A percentile compares a stretch with the other conserved stretches of the same genome.
These are phyloP conservation scores for Theodoxus fluviatilis DNA, from an alignment of 2,888 invertebrate genomes.

Conservation along the genomic window DNA sequence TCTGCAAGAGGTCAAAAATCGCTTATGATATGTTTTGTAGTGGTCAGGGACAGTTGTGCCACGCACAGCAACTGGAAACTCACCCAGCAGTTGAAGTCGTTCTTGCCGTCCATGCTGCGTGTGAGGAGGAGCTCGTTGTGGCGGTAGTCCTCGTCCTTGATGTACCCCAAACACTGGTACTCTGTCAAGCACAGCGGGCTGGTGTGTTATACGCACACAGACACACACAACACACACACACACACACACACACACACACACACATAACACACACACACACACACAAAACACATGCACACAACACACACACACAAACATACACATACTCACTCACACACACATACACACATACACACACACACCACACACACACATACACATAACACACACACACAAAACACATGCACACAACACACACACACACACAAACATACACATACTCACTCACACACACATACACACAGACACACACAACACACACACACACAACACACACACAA, in stretches of 20 bases:
- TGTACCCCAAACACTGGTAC: conserved; percentile 50
- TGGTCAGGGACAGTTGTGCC: background rate
- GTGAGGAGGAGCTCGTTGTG: conserved; percentile 49
- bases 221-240: background rate
- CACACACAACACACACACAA: background rate
- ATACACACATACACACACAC: background rate
- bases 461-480: background rate
- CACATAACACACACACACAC: background rate
- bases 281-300: too few species aligned
- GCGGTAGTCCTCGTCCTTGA: conserved; percentile 38
- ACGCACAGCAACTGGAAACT: conserved; percentile 18
- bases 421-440: too few species aligned
- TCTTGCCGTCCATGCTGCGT: conserved; percentile 41
- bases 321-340: too few species aligned
- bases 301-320: too few species aligned
- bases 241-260: background rate
- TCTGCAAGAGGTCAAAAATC: background rate
- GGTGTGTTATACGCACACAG: background rate
- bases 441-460: background rate
- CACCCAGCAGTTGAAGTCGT: conserved; percentile 55
- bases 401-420: too few species aligned
- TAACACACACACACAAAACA: background rate
- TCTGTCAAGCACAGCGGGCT: conserved; percentile 35
- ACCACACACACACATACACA: background rate
- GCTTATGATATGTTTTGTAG: background rate